These are phyloP conservation scores for Crioceris asparagi DNA, from an alignment of 2,888 invertebrate species.

Conservation along the genomic window DNA sequence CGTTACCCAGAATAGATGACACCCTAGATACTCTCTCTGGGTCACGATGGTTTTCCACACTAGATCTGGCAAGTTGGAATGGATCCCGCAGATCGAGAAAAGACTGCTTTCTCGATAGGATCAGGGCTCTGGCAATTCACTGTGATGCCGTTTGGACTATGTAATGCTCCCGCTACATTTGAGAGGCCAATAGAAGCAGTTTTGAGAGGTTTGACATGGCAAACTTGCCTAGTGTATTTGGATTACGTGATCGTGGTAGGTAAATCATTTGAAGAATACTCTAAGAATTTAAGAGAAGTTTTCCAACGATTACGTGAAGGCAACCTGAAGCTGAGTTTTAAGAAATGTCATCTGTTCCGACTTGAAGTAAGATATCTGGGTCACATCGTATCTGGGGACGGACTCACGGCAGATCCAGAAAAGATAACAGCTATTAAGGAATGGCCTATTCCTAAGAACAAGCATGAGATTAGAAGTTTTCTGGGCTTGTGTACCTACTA, in stretches of 20 bases:
- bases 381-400: no score
- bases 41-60: constrained; percentile 23
- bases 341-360: constrained; percentile 30
- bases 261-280: neutral
- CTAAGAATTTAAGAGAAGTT: neutral
- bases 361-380: constrained; percentile 31
- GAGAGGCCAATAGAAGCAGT: constrained; percentile 10
- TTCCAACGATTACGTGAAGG: neutral
- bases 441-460: constrained; percentile 24
- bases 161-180: constrained; percentile 18
- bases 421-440: constrained; percentile 19
- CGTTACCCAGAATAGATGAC: no score
- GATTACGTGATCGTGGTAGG: constrained; percentile 23
- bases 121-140: constrained; percentile 4
- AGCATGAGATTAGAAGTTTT: constrained; percentile 27
- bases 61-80: constrained; percentile 30
- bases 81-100: constrained; percentile 2
- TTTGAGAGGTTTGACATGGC: no score
- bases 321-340: constrained; percentile 13
- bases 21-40: constrained; percentile 2
- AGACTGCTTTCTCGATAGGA: constrained; percentile 12
- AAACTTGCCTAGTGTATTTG: constrained; percentile 19
- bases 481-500: constrained; percentile 27
- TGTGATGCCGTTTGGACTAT: constrained; percentile 13
- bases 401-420: constrained; percentile 30